These are phyloP conservation scores for Gadus macrocephalus DNA, from an alignment of 2,113 vertebrate genomes.

Conservation along the genomic window DNA sequence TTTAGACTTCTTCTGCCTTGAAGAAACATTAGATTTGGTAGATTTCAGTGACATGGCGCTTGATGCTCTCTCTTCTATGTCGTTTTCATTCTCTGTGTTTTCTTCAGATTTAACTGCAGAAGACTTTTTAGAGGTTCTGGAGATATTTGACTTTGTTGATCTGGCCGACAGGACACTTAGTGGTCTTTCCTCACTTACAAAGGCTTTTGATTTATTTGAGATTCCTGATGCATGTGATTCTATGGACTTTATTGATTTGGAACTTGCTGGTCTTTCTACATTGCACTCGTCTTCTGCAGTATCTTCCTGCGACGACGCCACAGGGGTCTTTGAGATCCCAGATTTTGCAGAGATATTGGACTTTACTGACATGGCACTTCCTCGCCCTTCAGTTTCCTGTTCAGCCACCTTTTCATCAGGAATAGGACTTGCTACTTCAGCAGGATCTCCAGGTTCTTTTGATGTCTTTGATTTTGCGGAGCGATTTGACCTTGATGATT, in stretches of 20 bases:
- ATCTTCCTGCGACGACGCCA: not conserved
- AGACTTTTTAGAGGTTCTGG: not conserved
- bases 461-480: constrained; percentile 26
- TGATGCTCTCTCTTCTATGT: no score
- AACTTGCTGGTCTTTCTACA: constrained; percentile 32
- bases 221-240: constrained; percentile 19
- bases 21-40: constrained; percentile 17
- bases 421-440: no score
- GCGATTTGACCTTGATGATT: constrained; percentile 4
- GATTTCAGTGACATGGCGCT: no score
- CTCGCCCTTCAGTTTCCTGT: not conserved
- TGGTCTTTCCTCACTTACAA: constrained; percentile 25
- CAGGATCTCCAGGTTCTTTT: not conserved
- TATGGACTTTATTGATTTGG: constrained; percentile 23
- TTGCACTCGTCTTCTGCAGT: not conserved
- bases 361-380: constrained; percentile 19
- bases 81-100: no score
- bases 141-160: not conserved
- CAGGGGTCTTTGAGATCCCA: not conserved
- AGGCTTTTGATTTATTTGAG: constrained; percentile 36
- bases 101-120: no score
- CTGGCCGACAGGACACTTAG: constrained; percentile 13
- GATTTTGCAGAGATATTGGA: not conserved
- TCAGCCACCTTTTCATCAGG: not conserved
- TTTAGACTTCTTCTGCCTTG: constrained; percentile 16